Conservation (phyloP, 1,140 invertebrate species). For the Listronotus bonariensis region DNA sequence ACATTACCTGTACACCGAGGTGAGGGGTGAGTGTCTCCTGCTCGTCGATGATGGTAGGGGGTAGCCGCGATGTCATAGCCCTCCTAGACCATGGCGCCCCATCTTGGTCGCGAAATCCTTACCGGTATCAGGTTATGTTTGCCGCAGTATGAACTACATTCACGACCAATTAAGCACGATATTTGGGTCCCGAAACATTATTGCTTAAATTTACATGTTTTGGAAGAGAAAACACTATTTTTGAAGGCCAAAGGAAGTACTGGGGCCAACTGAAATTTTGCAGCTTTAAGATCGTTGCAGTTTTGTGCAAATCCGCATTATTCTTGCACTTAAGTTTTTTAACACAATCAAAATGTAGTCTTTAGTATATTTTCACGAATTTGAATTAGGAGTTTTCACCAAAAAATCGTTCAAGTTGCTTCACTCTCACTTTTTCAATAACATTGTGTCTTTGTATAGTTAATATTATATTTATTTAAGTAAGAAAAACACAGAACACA, state of each 20-base stretch:
- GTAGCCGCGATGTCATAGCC: constrained; percentile 53
- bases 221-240: neutral
- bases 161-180: neutral
- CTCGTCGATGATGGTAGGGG: constrained; percentile 45
- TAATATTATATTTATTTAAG: constrained; percentile 23
- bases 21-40: constrained; percentile 51
- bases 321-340: no score
- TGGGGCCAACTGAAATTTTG: neutral
- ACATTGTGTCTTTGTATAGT: neutral
- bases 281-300: no score
- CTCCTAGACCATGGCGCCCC: constrained; percentile 51
- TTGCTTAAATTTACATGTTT: neutral
- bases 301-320: no score
- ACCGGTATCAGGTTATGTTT: constrained; percentile 35
- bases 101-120: constrained; percentile 40
- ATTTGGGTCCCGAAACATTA: constrained; percentile 1
- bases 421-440: neutral
- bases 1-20: constrained; percentile 47
- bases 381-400: neutral
- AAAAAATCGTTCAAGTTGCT: constrained; percentile 2
- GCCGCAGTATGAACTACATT: constrained; percentile 9
- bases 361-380: neutral
- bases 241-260: neutral
- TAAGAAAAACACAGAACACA: constrained; percentile 33
- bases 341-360: no score